Conservation (phyloP, 2,113 vertebrate genomes). For the Tilapia sparmanii region DNA sequence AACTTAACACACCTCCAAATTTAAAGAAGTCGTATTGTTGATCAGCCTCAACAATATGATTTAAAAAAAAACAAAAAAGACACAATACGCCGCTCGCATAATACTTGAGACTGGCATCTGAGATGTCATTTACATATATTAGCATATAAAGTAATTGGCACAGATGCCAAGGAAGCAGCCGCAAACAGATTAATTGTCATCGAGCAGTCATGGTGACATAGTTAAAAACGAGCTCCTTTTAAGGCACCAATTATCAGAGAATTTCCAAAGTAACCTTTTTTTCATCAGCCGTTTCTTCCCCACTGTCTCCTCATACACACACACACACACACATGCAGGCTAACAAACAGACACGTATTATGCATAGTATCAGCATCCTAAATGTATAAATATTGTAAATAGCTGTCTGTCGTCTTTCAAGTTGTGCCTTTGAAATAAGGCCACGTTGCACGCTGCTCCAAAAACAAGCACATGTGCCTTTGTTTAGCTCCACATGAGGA, state of each 20-base stretch:
- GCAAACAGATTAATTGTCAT: conserved; percentile 82
- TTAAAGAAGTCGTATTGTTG: conserved; percentile 39
- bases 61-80: neutral
- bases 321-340: neutral
- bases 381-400: conserved; percentile 68
- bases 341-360: conserved; percentile 24
- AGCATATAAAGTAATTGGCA: conserved; percentile 82
- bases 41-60: conserved; percentile 57
- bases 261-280: conserved; percentile 70
- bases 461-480: conserved; percentile 51
- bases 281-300: conserved; percentile 41
- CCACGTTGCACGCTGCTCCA: neutral
- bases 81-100: conserved; percentile 57
- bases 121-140: conserved; percentile 80
- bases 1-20: conserved; percentile 19
- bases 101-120: conserved; percentile 73
- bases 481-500: conserved; percentile 36
- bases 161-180: conserved; percentile 78
- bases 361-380: conserved; percentile 53
- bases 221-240: conserved; percentile 79
- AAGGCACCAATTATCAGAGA: conserved; percentile 79
- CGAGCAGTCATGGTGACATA: conserved; percentile 73
- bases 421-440: conserved; percentile 53
- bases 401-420: conserved; percentile 59
- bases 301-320: neutral